Percentiles rank a stretch among this genome's conserved stretches.
Evolutionary conservation across 2,113 vertebrate species (phyloP).

Genomic region (Sinocyclocheilus rhinocerous): DNA sequence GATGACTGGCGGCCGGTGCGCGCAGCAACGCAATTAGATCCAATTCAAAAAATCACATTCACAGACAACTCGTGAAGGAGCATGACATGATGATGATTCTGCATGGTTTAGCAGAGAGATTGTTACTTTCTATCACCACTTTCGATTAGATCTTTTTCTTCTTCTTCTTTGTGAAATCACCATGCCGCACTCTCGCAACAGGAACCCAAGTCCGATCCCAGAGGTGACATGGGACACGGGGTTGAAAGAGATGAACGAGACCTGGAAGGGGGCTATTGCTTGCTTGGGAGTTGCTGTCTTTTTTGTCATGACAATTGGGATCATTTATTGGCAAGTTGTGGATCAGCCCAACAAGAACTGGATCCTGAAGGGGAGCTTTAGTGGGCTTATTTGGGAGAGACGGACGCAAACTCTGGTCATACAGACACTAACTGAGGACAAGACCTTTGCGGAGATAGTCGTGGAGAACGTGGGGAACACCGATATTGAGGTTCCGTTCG

Average conservation of each 20-base stretch:
- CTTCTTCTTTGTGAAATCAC: constrained; percentile 68
- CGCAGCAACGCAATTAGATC: constrained; percentile 65
- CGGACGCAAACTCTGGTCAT: constrained; percentile 81
- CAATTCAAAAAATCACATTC: background rate
- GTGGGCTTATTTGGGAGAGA: constrained; percentile 88
- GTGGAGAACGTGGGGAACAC: constrained; percentile 78
- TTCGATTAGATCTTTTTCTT: constrained; percentile 44
- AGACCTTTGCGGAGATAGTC: constrained; percentile 78
- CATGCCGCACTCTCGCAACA: constrained; percentile 82
- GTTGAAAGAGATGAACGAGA: constrained; percentile 89
- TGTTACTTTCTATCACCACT: constrained; percentile 65
- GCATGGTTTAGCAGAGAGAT: constrained; percentile 61
- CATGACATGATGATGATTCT: constrained; percentile 70
- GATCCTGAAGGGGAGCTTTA: constrained; percentile 83
- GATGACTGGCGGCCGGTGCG: constrained; percentile 71
- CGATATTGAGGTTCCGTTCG: constrained; percentile 79
- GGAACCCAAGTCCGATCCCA: constrained; percentile 80
- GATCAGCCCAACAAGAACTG: constrained; percentile 90
- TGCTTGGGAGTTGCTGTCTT: constrained; percentile 88
- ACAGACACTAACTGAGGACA: constrained; percentile 80
- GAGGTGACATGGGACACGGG: constrained; percentile 82
- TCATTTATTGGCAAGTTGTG: constrained; percentile 94
- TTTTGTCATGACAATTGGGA: constrained; percentile 92
- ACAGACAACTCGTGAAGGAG: background rate
- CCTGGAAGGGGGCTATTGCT: constrained; percentile 89